phyloP scores from a whole-genome alignment of 2,113 vertebrate genomes.

The Chionodraco myersi region DNA sequence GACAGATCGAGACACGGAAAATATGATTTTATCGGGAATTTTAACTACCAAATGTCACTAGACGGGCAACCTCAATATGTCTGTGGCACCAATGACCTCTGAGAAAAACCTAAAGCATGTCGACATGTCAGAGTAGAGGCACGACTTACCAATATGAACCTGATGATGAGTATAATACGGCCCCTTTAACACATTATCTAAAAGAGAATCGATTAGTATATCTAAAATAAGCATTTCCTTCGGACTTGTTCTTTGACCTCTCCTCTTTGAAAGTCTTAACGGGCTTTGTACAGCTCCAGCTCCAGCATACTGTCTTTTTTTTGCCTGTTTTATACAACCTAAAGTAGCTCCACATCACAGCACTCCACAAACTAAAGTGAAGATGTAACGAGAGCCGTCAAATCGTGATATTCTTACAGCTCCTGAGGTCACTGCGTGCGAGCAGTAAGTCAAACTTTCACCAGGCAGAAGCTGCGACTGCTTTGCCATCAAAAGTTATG shows the following conservation, averaged over 20 bases:
- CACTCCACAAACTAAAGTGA: constrained; percentile 14
- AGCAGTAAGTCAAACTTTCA: constrained; percentile 45
- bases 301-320: background rate
- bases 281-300: too few relatives aligned
- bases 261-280: too few relatives aligned
- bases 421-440: constrained; percentile 13
- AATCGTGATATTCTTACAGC: background rate
- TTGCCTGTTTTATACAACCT: background rate
- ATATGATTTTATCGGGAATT: background rate
- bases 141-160: too few relatives aligned
- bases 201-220: too few relatives aligned
- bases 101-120: too few relatives aligned
- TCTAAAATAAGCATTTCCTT: too few relatives aligned
- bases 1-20: too few relatives aligned
- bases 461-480: constrained; percentile 39
- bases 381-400: constrained; percentile 24
- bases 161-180: too few relatives aligned
- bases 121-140: too few relatives aligned
- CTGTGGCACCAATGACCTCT: background rate
- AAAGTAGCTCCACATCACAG: background rate
- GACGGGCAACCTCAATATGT: background rate
- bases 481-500: constrained; percentile 70
- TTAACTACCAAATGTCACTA: background rate
- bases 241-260: too few relatives aligned
- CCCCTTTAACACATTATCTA: too few relatives aligned